Evolutionary conservation across 2,113 vertebrate genomes (phyloP).

Genomic region (Symphodus melops): DNA sequence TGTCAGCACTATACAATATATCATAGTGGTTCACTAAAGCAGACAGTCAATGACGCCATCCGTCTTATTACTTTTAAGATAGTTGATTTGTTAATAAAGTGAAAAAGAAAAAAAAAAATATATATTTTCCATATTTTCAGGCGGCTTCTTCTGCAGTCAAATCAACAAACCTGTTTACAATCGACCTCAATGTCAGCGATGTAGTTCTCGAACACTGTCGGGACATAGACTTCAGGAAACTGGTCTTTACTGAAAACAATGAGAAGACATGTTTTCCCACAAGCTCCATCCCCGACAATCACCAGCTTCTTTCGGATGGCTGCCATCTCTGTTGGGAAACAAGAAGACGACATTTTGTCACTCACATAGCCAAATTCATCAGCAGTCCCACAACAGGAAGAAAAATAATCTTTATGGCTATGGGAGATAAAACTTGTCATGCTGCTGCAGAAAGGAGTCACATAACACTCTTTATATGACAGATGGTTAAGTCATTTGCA

Average conservation of each 20-base stretch:
- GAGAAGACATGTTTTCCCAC: constrained; percentile 96
- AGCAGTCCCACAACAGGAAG: neutral
- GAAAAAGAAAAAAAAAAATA: too few species aligned
- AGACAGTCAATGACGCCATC: too few species aligned
- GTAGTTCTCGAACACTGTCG: constrained; percentile 98
- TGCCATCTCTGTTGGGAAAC: constrained; percentile 87
- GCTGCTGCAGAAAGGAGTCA: neutral
- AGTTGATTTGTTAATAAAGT: too few species aligned
- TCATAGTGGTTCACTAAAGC: neutral
- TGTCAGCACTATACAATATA: too few species aligned
- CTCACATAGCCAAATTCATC: neutral
- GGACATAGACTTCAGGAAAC: constrained; percentile 98
- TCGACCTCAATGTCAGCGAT: constrained; percentile 98
- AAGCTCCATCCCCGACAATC: constrained; percentile 97
- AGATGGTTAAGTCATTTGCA: constrained; percentile 31
- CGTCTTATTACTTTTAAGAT: too few species aligned
- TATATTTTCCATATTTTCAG: neutral
- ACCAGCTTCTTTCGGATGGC: constrained; percentile 98
- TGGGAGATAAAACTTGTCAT: constrained; percentile 13
- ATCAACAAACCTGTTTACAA: constrained; percentile 90
- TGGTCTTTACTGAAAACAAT: constrained; percentile 99
- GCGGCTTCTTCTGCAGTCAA: rapidly evolving
- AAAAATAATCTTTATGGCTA: neutral
- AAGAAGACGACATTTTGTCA: neutral
- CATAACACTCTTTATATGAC: neutral